Base-by-base conservation (phyloP, 1,140 invertebrate genomes). In the Hycleus cichorii region DNA sequence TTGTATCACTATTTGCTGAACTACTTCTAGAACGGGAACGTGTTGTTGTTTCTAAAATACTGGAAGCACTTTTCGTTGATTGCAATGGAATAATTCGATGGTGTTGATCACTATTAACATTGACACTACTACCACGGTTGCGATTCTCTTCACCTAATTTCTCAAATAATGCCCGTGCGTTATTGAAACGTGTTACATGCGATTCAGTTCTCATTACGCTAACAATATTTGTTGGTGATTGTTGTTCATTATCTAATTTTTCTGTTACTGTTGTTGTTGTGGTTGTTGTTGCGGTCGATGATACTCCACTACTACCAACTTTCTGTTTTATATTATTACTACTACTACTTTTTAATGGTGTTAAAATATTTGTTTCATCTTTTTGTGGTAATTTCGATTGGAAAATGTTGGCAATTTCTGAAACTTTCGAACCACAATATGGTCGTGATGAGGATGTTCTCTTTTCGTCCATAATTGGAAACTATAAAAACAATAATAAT, bases 111-210 rank as follows among this genome's bases (percentile, higher is more conserved):
- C 32, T 32, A 32, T 32, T 32, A 4, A 32, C 32, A 32, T 32
- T 32, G 7, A 4, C 7, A 32, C 32, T 32, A 3, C 32, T 38
- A 8, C 47, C 46, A 42, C 47, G 51, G 38, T 57, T 57, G 7
- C 64, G 64, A 50, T 70, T 69, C 64, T 89, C 86, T 57, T 88
- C 86, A 24, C 91, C 91, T 54, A 96, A 78, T 69, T 93, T 93
- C 73, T 95, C 93, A 75, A 97, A 96, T 24, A 97, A 80, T 25
- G 93, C 93, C 38, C 91, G 78, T 0, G 93, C 93, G 74, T 89
- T 93, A 71, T 95, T 95, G 74, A 97, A 96, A 47, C 93, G 77
- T 11, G 90, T 86, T 60, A 93, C 83, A 71, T 93, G 90, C 60
- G 90, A 92, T 76, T 94, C 91, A 3, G 89, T 90, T 49, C 91